These are phyloP conservation scores for Strigamia maritima DNA, from an alignment of 2,888 invertebrate genomes.

Conservation along the genomic window DNA sequence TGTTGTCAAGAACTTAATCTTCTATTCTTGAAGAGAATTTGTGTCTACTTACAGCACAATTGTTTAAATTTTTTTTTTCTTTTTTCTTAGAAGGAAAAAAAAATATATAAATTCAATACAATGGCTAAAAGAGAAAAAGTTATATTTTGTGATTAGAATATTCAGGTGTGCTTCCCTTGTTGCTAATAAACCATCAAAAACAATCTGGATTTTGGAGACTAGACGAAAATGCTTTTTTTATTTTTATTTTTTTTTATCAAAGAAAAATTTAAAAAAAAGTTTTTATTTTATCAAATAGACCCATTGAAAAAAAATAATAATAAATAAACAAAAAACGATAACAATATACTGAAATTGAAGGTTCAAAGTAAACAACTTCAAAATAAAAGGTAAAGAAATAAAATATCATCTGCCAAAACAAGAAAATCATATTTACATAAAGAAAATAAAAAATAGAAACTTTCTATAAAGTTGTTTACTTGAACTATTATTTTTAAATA, in stretches of 20 bases:
- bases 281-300: not conserved
- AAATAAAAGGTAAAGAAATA: not conserved
- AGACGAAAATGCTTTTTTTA: no score
- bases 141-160: not conserved
- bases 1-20: slow-evolving; percentile 17
- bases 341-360: not conserved
- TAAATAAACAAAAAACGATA: not conserved
- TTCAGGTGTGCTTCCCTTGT: not conserved
- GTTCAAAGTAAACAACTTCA: not conserved
- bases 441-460: not conserved
- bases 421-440: not conserved
- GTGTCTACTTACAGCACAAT: not conserved
- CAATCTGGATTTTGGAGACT: not conserved
- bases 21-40: not conserved
- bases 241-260: no score
- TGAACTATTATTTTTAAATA: no score
- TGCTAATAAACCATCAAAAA: slow-evolving; percentile 29
- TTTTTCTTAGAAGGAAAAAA: not conserved
- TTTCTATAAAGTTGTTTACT: no score
- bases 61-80: not conserved
- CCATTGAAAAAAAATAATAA: not conserved
- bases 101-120: not conserved
- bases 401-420: not conserved
- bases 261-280: not conserved
- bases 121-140: not conserved